Evolutionary conservation across 2,888 invertebrate species (phyloP).

Genomic region (Limnephilus marmoratus): DNA sequence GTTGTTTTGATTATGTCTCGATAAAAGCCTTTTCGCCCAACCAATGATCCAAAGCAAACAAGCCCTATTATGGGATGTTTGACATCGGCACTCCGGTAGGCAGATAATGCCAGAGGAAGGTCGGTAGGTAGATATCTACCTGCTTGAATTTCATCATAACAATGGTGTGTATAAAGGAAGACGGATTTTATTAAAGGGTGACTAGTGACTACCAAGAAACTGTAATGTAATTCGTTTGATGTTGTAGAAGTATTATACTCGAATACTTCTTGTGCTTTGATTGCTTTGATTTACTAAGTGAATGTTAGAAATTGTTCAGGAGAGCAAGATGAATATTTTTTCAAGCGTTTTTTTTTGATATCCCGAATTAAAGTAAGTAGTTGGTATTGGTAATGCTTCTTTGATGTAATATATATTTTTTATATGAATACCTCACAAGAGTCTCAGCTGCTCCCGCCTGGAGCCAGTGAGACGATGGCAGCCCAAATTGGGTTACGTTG

Average conservation of each 20-base stretch:
- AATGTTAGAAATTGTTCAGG: background rate
- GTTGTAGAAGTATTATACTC: too few species aligned
- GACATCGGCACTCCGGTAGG: constrained; percentile 30
- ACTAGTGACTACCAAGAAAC: background rate
- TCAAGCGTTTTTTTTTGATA: background rate
- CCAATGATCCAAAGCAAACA: constrained; percentile 55
- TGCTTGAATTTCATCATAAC: background rate
- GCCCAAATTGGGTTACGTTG: too few species aligned
- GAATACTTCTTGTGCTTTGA: background rate
- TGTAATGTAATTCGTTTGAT: background rate
- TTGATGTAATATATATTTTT: background rate
- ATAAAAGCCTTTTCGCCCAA: constrained; percentile 46
- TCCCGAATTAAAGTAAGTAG: background rate
- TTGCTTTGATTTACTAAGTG: background rate
- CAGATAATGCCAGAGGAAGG: background rate
- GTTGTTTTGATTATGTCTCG: constrained; percentile 31
- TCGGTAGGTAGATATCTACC: background rate
- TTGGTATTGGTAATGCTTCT: background rate
- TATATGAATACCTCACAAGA: too few species aligned
- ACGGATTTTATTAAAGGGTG: background rate
- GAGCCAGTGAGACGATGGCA: too few species aligned
- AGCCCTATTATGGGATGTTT: constrained; percentile 39
- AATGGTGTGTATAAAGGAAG: background rate
- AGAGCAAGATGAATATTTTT: background rate
- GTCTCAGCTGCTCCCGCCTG: too few species aligned